Conservation (phyloP, 53 echinoderm and acorn worm genomes). For the Paracentrotus lividus region DNA sequence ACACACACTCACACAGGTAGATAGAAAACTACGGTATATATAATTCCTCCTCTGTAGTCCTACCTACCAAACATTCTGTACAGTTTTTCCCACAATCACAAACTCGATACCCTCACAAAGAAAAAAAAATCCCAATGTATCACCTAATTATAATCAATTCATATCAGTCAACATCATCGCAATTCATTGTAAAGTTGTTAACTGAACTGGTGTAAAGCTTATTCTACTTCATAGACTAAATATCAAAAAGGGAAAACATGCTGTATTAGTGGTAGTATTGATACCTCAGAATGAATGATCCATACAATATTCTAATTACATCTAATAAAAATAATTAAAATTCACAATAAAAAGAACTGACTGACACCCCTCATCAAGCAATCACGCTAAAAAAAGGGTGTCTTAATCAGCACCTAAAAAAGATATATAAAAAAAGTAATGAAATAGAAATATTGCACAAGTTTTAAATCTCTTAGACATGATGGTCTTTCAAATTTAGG, state of each 20-base stretch:
- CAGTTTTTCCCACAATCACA: constrained; percentile 63
- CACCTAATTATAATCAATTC: constrained; percentile 24
- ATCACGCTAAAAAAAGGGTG: constrained; percentile 21
- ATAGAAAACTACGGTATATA: constrained; percentile 70
- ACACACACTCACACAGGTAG: constrained; percentile 60
- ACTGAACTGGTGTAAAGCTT: constrained; percentile 33
- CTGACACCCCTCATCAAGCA: constrained; percentile 6
- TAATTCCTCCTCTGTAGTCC: constrained; percentile 66
- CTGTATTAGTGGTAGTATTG: background rate
- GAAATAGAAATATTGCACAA: constrained; percentile 73
- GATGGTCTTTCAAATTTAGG: constrained; percentile 53
- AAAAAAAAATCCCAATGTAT: background rate
- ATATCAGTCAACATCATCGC: background rate
- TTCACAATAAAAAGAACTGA: constrained; percentile 37
- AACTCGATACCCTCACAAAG: constrained; percentile 30
- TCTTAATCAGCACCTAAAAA: constrained; percentile 64
- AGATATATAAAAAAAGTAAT: constrained; percentile 59
- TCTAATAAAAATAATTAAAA: constrained; percentile 38
- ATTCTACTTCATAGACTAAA: constrained; percentile 17
- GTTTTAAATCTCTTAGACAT: constrained; percentile 63
- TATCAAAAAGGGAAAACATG: background rate
- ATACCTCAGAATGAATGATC: background rate
- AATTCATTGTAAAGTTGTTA: constrained; percentile 9
- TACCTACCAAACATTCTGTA: constrained; percentile 65
- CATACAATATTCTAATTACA: constrained; percentile 49